phyloP scores from a whole-genome alignment of 92 coral and sea anemone species.

The Epizoanthus rinbou region DNA sequence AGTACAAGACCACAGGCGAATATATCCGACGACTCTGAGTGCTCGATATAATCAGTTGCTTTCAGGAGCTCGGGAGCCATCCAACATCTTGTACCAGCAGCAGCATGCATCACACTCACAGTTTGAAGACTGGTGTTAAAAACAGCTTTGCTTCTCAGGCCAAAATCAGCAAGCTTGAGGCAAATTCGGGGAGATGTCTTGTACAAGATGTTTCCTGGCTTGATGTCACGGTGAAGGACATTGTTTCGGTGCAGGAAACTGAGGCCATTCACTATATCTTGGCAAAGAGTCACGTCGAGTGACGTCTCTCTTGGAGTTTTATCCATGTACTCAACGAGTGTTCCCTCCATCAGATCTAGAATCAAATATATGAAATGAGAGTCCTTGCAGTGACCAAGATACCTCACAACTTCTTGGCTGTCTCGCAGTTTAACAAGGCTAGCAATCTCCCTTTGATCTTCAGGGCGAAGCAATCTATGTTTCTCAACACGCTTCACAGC shows the following conservation, averaged over 20 bases:
- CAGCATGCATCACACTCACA: constrained; percentile 20
- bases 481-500: constrained; percentile 41
- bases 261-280: constrained; percentile 29
- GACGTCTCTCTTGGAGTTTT: neutral
- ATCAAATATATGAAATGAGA: neutral
- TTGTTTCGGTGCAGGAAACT: neutral
- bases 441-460: constrained; percentile 33
- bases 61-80: constrained; percentile 42
- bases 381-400: neutral
- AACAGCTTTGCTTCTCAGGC: constrained; percentile 9
- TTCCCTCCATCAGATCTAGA: constrained; percentile 6
- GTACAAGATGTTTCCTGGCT: constrained; percentile 38
- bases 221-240: constrained; percentile 41
- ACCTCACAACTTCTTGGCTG: constrained; percentile 31
- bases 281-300: neutral
- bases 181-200: neutral
- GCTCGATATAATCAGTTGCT: neutral
- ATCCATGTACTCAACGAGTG: neutral
- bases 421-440: constrained; percentile 8
- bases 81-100: constrained; percentile 42
- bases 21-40: constrained; percentile 17
- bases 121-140: neutral
- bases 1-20: constrained; percentile 38
- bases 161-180: constrained; percentile 48
- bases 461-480: constrained; percentile 14